These are phyloP conservation scores for Sprattus sprattus DNA, from an alignment of 2,113 vertebrate genomes.

Conservation along the genomic window DNA sequence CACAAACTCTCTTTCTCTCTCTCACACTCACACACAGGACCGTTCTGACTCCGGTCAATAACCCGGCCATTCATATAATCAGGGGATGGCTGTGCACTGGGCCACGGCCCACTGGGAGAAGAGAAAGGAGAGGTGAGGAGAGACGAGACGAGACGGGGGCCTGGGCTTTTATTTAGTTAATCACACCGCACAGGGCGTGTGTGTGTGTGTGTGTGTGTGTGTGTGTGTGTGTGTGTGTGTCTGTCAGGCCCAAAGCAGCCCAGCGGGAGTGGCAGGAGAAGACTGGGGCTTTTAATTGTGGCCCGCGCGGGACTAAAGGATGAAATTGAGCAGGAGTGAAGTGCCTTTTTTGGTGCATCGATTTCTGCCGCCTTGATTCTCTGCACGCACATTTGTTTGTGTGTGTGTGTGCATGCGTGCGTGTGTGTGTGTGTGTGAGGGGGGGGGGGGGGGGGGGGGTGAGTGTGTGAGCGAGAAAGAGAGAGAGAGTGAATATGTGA, in stretches of 20 bases:
- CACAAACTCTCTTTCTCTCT: neutral
- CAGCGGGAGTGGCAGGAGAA: constrained; percentile 39
- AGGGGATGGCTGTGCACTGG: neutral
- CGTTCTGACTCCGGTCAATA: neutral
- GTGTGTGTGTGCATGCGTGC: neutral
- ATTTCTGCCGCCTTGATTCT: constrained; percentile 33
- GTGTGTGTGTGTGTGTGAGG: neutral
- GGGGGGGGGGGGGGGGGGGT: too few species aligned
- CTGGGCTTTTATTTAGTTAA: constrained; percentile 34
- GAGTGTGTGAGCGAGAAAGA: neutral
- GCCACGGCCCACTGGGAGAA: too few species aligned
- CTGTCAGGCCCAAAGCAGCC: constrained; percentile 44
- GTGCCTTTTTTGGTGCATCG: constrained; percentile 63
- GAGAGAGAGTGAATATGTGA: too few species aligned
- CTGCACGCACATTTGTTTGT: neutral
- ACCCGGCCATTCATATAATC: neutral
- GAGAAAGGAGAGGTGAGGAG: neutral
- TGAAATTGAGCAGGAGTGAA: constrained; percentile 68
- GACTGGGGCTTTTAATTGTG: constrained; percentile 68
- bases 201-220: too few species aligned
- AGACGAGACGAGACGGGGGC: neutral
- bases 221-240: too few species aligned
- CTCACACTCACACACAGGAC: neutral
- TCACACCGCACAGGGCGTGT: constrained; percentile 50
- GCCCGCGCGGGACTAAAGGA: constrained; percentile 53